Conservation (phyloP, 2,797 vertebrate species). For the Intellagama lesueurii region DNA sequence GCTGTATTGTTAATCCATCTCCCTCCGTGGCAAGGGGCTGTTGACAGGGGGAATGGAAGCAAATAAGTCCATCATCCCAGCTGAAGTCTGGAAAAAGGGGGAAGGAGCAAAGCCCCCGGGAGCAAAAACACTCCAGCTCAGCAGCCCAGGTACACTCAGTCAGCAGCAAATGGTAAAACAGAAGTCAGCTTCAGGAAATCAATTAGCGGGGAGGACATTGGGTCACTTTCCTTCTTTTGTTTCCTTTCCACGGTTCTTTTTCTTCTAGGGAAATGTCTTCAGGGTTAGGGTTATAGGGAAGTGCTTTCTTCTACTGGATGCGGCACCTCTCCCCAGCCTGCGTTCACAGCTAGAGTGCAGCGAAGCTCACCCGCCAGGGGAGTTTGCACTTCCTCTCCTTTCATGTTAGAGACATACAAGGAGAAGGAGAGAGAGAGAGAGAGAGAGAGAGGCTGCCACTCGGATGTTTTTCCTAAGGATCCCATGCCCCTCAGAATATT, state of each 20-base stretch:
- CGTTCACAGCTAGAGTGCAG: conserved; percentile 46
- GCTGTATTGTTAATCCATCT: background rate
- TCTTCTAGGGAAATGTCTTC: conserved; percentile 45
- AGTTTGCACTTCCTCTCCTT: accelerated
- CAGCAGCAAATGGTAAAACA: background rate
- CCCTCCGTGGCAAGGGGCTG: conserved; percentile 29
- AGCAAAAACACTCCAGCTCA: background rate
- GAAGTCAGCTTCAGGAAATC: conserved; percentile 46
- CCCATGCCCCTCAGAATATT: background rate
- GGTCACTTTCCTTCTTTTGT: accelerated
- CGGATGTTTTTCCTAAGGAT: background rate
- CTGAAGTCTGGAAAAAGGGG: conserved; percentile 16
- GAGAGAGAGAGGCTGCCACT: background rate
- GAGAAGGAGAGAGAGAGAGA: background rate
- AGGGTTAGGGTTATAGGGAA: conserved; percentile 32
- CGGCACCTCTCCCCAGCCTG: background rate
- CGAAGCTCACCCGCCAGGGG: background rate
- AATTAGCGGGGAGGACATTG: background rate
- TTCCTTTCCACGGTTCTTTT: conserved; percentile 13
- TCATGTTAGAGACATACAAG: background rate
- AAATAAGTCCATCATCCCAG: accelerated
- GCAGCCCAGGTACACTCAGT: background rate
- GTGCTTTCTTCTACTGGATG: background rate
- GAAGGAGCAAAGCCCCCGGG: accelerated
- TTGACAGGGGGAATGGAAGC: background rate